These are phyloP conservation scores for Hirudo medicinalis DNA, from an alignment of 1,140 invertebrate species.

Conservation along the genomic window DNA sequence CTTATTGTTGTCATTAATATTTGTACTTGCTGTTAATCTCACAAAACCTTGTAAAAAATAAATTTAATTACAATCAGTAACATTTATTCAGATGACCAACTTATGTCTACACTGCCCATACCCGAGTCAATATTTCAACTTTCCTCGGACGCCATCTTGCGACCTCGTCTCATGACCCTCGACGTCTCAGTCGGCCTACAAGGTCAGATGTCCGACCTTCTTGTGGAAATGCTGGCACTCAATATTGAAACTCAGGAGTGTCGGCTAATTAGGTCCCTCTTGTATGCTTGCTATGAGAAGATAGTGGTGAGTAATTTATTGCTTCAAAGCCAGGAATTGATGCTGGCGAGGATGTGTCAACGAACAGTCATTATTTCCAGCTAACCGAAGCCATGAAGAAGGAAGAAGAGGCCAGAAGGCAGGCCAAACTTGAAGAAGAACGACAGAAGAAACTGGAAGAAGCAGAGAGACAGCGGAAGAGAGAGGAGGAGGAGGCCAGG, in stretches of 20 bases:
- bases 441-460: constrained; percentile 6
- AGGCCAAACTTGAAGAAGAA: constrained; percentile 1
- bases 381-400: neutral
- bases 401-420: neutral
- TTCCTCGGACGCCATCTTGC: neutral
- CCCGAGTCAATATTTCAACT: neutral
- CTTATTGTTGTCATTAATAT: neutral
- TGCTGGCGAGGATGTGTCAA: neutral
- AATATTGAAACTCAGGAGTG: neutral
- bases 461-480: neutral
- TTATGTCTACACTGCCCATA: neutral
- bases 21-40: neutral
- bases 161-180: constrained; percentile 1
- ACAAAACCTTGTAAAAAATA: neutral
- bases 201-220: neutral
- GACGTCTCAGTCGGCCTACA: neutral
- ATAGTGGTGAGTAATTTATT: neutral
- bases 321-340: neutral
- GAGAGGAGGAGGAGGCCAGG: neutral
- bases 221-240: constrained; percentile 4
- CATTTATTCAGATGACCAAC: neutral
- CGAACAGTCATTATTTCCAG: neutral
- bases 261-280: neutral
- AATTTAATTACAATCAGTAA: too few relatives aligned
- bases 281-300: constrained; percentile 3